phyloP scores from a whole-genome alignment of 2,888 invertebrate genomes.

The Arctia plantaginis region DNA sequence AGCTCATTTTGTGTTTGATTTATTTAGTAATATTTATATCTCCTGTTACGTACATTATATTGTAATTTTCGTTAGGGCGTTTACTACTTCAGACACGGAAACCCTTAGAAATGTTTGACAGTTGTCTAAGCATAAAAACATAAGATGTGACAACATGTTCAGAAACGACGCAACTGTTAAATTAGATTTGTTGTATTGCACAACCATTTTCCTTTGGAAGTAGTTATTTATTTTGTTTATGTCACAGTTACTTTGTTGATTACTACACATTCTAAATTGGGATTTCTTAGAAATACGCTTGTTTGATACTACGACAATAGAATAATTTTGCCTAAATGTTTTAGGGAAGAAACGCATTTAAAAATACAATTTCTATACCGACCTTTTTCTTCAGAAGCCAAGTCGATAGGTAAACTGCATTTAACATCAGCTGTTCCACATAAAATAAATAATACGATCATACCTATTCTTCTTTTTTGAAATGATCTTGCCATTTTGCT shows the following conservation, averaged over 20 bases:
- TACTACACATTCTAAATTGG: background rate
- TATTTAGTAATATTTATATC: background rate
- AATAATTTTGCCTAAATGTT: background rate
- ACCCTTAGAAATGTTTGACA: background rate
- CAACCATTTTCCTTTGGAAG: background rate
- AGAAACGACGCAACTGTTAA: background rate
- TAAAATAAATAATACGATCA: conserved; percentile 76
- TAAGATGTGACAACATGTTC: too few species aligned
- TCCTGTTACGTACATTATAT: background rate
- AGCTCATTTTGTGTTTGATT: background rate
- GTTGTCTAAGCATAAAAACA: background rate
- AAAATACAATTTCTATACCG: conserved; percentile 17
- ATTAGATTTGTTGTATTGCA: background rate
- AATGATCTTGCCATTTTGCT: conserved; percentile 75
- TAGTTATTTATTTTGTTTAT: background rate
- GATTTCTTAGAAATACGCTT: background rate
- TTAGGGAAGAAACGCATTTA: background rate
- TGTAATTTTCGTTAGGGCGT: background rate
- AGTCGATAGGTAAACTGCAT: conserved; percentile 78
- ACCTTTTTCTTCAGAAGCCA: conserved; percentile 83
- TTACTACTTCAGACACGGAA: background rate
- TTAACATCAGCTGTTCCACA: conserved; percentile 82
- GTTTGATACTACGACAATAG: background rate
- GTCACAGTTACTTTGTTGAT: background rate
- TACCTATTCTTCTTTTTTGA: conserved; percentile 75